Base-by-base conservation (phyloP, 92 coral and sea anemone genomes). In the Blastomussa wellsi region DNA sequence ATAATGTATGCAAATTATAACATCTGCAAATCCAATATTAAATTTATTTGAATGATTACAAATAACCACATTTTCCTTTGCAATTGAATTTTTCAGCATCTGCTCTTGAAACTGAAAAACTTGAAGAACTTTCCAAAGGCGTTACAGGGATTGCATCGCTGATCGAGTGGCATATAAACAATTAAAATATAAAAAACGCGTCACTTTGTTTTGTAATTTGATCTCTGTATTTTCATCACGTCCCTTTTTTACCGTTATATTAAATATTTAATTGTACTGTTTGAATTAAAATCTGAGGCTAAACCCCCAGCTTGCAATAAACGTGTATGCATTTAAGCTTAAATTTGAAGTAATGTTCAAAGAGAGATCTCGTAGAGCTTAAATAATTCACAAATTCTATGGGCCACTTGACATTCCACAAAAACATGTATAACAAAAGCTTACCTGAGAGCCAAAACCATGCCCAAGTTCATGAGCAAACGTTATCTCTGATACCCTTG, bases 391-490 rank as follows among this genome's bases (percentile, higher is more conserved):
- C 48, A 69, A 69, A 44, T 24, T 9, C 15, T 15, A 44, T 8
- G 0, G 7, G 49, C 1, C 32, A 74, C 17, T 6, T n/a, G 13
- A 28, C 26, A 76, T 76, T 12, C 62, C 22, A 48, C 7, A 13
- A 22, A 44, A 49, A 9, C 13, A 28, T 42, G 20, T n/a, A 41
- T 36, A 83, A 72, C 67, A 38, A 17, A 72, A 37, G 74, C 86
- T 35, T 87, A 95, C 98, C 96, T 90, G 86, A 29, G 99, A 89
- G n/a, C 99, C 99, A 82, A 97, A 97, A 0, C 98, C 98, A 82
- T 97, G 99, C 12, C 99, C 99, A 33, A 97, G 92, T 38, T 97
- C 99, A 44, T 97, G 99, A 22, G 97, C 98, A 89, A 97, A 97
- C 6, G 99, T 97, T 6, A 97, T 86, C 82, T 97, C 99, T 4